Conservation (phyloP, 2,888 invertebrate species). For the Melanargia galathea region DNA sequence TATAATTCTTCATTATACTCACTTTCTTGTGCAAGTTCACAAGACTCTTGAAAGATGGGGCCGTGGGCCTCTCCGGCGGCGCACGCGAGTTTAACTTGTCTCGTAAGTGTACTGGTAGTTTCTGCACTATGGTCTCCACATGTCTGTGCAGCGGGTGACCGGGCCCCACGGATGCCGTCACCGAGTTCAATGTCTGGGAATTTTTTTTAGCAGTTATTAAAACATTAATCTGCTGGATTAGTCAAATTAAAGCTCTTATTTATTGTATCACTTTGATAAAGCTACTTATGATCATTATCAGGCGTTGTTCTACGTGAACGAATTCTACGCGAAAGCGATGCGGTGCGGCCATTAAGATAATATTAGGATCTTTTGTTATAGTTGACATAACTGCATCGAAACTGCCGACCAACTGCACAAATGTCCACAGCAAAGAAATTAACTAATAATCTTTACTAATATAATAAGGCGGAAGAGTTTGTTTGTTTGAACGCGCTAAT, state of each 20-base stretch:
- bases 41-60: conserved; percentile 91
- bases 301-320: too few relatives aligned
- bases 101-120: conserved; percentile 90
- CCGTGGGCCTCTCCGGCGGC: conserved; percentile 80
- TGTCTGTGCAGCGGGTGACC: conserved; percentile 89
- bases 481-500: too few relatives aligned
- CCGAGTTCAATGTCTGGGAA: conserved; percentile 90
- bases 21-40: conserved; percentile 96
- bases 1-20: conserved; percentile 32
- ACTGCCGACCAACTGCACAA: too few relatives aligned
- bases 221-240: neutral
- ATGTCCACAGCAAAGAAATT: too few relatives aligned
- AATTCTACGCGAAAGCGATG: too few relatives aligned
- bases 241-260: neutral
- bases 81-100: conserved; percentile 86
- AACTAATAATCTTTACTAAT: too few relatives aligned
- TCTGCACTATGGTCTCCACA: conserved; percentile 94
- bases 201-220: conserved; percentile 16
- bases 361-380: too few relatives aligned
- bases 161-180: conserved; percentile 88
- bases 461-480: too few relatives aligned
- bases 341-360: too few relatives aligned
- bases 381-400: too few relatives aligned
- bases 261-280: neutral
- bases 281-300: too few relatives aligned